A percentile compares a stretch with the other conserved stretches of the same genome.
These are phyloP conservation scores for Bacillus rossius DNA, from an alignment of 1,140 invertebrate species.

Conservation along the genomic window DNA sequence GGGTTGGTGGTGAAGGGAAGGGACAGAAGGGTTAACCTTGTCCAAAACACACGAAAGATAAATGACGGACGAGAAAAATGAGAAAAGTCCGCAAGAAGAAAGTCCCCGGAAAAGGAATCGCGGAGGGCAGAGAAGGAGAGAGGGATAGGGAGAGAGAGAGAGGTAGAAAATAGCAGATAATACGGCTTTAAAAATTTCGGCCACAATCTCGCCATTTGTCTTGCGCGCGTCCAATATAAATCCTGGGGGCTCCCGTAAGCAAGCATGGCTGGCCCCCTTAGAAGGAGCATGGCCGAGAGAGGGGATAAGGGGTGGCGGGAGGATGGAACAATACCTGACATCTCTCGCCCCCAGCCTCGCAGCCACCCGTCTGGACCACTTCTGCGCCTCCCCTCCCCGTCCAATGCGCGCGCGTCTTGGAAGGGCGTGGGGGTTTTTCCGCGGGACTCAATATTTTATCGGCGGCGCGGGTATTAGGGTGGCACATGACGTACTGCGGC, in stretches of 20 bases:
- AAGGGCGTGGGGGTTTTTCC: background rate
- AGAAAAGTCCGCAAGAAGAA: no score
- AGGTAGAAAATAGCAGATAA: slow-evolving; percentile 29
- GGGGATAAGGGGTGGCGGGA: background rate
- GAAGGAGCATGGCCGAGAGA: background rate
- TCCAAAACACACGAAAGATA: no score
- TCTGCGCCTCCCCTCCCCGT: background rate
- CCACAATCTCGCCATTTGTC: slow-evolving; percentile 50
- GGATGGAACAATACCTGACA: slow-evolving; percentile 5
- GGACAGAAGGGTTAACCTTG: no score
- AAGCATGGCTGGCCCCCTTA: slow-evolving; percentile 27
- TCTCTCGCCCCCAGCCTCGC: background rate
- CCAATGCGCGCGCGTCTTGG: background rate
- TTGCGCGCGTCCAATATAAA: slow-evolving; percentile 45
- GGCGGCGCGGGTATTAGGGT: slow-evolving; percentile 2
- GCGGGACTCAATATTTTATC: slow-evolving; percentile 6
- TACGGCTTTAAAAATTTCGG: slow-evolving; percentile 50
- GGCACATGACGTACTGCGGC: background rate
- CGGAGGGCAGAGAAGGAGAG: background rate
- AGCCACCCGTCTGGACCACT: background rate
- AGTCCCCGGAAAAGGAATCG: no score
- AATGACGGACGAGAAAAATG: no score
- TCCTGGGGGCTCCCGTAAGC: slow-evolving; percentile 45
- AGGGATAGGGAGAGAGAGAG: background rate
- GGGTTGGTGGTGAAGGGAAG: no score